Evolutionary conservation across 2,113 vertebrate species (phyloP).

Genomic region (Ageneiosus marmoratus): DNA sequence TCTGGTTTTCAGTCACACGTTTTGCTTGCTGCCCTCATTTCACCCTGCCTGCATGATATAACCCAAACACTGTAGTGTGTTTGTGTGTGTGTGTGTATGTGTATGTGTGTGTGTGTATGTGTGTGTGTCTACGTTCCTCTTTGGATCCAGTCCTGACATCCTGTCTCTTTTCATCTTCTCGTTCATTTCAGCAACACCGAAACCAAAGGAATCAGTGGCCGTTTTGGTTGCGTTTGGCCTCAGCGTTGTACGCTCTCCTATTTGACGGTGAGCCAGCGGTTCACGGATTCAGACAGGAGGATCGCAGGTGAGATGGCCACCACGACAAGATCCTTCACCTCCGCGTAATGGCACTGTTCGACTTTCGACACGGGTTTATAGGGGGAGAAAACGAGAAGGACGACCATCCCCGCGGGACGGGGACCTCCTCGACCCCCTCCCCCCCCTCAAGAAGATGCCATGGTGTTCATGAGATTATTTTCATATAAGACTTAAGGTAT

Average conservation of each 20-base stretch:
- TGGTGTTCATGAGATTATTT: constrained; percentile 69
- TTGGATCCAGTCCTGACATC: constrained; percentile 5
- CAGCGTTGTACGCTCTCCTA: constrained; percentile 69
- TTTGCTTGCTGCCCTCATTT: constrained; percentile 24
- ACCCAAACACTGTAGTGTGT: background rate
- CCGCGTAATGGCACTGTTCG: constrained; percentile 70
- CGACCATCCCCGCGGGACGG: constrained; percentile 71
- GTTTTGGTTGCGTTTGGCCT: constrained; percentile 72
- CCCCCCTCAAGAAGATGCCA: constrained; percentile 73
- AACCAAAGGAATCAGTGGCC: constrained; percentile 78
- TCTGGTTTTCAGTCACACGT: constrained; percentile 52
- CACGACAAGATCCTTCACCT: background rate
- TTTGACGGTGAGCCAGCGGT: constrained; percentile 65
- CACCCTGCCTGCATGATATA: constrained; percentile 24
- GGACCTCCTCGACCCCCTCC: constrained; percentile 58
- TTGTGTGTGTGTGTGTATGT: too few relatives aligned
- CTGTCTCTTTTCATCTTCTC: constrained; percentile 34
- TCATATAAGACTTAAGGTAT: constrained; percentile 68
- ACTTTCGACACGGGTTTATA: constrained; percentile 72
- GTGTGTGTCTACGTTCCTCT: background rate
- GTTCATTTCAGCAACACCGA: constrained; percentile 53
- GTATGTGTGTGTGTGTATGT: background rate
- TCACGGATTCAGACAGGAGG: constrained; percentile 55
- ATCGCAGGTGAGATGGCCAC: constrained; percentile 67
- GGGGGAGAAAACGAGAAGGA: constrained; percentile 31